Percentiles rank a stretch among this genome's conserved stretches.
Conservation (phyloP, 1,140 invertebrate genomes). For the Choristoneura fumiferana region DNA sequence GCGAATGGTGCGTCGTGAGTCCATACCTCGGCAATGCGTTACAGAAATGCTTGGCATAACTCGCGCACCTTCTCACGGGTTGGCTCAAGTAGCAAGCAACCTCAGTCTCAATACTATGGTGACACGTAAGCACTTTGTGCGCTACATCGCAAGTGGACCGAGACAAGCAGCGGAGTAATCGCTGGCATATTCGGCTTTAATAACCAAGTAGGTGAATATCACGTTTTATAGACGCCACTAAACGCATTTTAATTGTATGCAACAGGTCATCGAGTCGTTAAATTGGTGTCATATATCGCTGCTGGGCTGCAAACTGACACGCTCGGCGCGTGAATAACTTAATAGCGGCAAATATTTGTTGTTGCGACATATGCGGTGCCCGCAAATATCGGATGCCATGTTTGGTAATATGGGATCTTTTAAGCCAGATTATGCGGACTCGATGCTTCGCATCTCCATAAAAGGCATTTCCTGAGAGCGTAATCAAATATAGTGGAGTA, state of each 20-base stretch:
- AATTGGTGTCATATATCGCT: constrained; percentile 17
- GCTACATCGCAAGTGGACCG: constrained; percentile 56
- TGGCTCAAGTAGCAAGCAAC: constrained; percentile 21
- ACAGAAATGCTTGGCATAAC: constrained; percentile 17
- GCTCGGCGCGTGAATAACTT: background rate
- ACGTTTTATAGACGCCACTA: no score
- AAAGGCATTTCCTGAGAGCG: no score
- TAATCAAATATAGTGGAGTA: no score
- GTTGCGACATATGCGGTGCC: no score
- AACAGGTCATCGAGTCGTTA: constrained; percentile 4
- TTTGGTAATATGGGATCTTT: no score
- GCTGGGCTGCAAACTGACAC: background rate
- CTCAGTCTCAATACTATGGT: constrained; percentile 36
- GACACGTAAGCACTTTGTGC: constrained; percentile 54
- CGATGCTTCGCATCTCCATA: background rate
- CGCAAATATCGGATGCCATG: no score
- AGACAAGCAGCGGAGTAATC: constrained; percentile 32
- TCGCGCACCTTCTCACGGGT: constrained; percentile 31
- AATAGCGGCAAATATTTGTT: constrained; percentile 1
- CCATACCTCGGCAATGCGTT: background rate
- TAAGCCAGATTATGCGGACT: no score
- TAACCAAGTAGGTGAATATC: background rate
- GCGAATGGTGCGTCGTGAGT: background rate
- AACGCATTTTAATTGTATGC: background rate
- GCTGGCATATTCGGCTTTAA: background rate